Conservation (phyloP, 2,113 vertebrate genomes). For the Phrynosoma blainvillii region DNA sequence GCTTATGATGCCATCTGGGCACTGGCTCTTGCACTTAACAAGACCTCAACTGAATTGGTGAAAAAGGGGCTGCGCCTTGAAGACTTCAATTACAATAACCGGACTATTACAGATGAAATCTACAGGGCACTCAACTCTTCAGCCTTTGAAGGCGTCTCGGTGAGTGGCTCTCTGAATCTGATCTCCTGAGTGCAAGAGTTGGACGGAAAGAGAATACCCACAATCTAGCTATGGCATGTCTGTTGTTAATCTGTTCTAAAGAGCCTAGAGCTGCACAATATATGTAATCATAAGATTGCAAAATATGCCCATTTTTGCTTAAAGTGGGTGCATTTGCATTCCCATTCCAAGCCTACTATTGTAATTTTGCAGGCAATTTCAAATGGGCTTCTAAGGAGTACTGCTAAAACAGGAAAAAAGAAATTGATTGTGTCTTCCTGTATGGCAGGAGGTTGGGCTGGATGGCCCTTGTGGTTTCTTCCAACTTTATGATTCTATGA, state of each 20-base stretch:
- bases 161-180: slow-evolving; percentile 67
- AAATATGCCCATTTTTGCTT: not conserved
- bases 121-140: slow-evolving; percentile 96
- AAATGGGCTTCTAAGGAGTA: not conserved
- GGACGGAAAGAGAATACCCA: no score
- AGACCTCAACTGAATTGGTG: slow-evolving; percentile 88
- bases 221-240: not conserved
- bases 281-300: not conserved
- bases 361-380: not conserved
- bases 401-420: not conserved
- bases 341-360: not conserved
- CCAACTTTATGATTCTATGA: not conserved
- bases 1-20: slow-evolving; percentile 97
- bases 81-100: slow-evolving; percentile 97
- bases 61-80: slow-evolving; percentile 86
- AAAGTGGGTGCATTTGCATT: not conserved
- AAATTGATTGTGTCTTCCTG: no score
- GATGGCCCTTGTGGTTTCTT: no score
- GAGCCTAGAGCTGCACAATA: not conserved
- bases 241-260: not conserved
- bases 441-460: not conserved
- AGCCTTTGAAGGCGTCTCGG: slow-evolving; percentile 94
- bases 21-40: slow-evolving; percentile 92
- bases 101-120: slow-evolving; percentile 92
- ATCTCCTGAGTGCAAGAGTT: not conserved